Evolutionary conservation across 2,113 vertebrate species (phyloP).

Genomic region (Etia nguti): DNA sequence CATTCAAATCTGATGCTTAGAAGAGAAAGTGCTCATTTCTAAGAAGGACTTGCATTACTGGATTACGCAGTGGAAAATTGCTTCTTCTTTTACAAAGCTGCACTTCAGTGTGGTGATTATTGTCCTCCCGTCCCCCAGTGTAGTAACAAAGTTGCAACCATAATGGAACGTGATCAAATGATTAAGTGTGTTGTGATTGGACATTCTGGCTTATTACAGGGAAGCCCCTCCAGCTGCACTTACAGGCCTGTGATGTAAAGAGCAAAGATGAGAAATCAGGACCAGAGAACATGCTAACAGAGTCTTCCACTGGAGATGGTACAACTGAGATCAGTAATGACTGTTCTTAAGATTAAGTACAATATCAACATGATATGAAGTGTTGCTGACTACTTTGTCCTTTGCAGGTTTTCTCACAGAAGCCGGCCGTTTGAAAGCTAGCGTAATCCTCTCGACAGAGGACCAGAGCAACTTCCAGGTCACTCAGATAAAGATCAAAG

Average conservation of each 20-base stretch:
- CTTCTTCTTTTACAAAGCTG: not conserved
- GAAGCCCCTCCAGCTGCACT: constrained; percentile 83
- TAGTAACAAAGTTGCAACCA: not conserved
- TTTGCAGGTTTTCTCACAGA: constrained; percentile 91
- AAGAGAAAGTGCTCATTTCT: not conserved
- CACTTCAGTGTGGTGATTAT: not conserved
- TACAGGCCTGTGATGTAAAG: constrained; percentile 95
- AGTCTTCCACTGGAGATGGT: constrained; percentile 90
- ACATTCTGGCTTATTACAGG: constrained; percentile 64
- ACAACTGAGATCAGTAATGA: not conserved
- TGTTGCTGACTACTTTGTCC: not conserved
- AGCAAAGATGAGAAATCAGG: constrained; percentile 96
- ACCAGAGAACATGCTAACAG: constrained; percentile 89
- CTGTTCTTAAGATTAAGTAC: not conserved
- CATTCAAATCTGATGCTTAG: not conserved
- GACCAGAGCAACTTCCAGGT: constrained; percentile 90
- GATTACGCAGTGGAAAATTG: not conserved
- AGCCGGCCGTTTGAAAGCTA: constrained; percentile 87
- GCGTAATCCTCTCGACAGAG: constrained; percentile 89
- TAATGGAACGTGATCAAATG: not conserved
- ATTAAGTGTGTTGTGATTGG: not conserved
- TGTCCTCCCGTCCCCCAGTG: not conserved
- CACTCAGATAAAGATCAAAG: constrained; percentile 94
- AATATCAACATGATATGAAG: not conserved
- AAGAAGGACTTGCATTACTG: not conserved